Base-by-base conservation (phyloP, 2,888 invertebrate genomes). In the Leuctra nigra region DNA sequence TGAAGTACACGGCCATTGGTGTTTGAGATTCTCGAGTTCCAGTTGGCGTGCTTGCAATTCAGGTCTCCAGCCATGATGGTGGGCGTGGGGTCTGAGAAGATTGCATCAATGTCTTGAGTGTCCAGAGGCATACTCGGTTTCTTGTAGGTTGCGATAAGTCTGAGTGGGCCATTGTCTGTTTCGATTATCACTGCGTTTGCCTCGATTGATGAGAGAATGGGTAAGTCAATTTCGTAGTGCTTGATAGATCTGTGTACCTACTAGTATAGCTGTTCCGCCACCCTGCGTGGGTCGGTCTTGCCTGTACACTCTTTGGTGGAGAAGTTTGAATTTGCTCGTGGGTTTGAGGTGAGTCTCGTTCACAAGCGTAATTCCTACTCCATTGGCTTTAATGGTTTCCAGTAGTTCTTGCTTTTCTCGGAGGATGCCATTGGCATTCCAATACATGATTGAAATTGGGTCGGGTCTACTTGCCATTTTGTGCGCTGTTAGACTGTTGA, bases 201-300 rank as follows among this genome's bases (percentile, higher is more conserved):
- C 18, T 52, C 52, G 16, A 25, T 11, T 2, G 16, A 14, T 3
- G 25, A 14, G 4, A 11, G 20, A 13, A 1, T 29, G 52, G 9
- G 24, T 7, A 13, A 29, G 9, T 3, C n/a, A 2, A 39, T 4
- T 23, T 16, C n/a, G 13, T 20, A n/a, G 52, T 52, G 29, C 4
- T n/a, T 11, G 1, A 52, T 4, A n/a, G 11, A 25, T 24, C 14
- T 2, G 20, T 22, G 4, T 9, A 52, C 22, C 35, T n/a, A n/a
- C 29, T n/a, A 13, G 4, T 25, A 52, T 52, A 2, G 52, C 33
- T 2, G 52, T 52, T 4, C 52, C 52, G n/a, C 52, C 52, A 2
- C 29, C 25, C 22, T 1, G 25, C 14, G 16, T 6, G n/a, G n/a
- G n/a, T n/a, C n/a, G n/a, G n/a, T n/a, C n/a, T n/a, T n/a, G 24